phyloP scores from a whole-genome alignment of 2,797 vertebrate species.

The Balearica regulorum region DNA sequence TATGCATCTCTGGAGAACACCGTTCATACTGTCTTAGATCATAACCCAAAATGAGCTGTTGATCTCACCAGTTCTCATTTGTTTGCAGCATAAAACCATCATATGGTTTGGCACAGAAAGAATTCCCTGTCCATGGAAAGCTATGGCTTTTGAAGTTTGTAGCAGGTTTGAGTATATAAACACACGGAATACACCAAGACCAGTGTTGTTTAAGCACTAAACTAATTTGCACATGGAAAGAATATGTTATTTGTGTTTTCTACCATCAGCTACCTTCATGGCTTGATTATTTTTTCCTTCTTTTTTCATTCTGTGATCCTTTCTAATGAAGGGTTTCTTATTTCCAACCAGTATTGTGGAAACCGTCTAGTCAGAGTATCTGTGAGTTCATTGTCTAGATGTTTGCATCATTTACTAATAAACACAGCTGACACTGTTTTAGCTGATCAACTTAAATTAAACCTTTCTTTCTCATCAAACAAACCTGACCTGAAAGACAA shows the following conservation, averaged over 20 bases:
- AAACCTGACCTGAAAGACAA: conserved; percentile 52
- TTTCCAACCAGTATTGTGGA: conserved; percentile 32
- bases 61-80: conserved; percentile 12
- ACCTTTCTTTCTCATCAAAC: conserved; percentile 36
- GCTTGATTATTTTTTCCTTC: neutral
- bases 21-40: neutral
- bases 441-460: conserved; percentile 44
- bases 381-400: conserved; percentile 21
- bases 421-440: conserved; percentile 51
- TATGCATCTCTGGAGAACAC: neutral
- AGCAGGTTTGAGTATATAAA: neutral
- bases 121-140: neutral
- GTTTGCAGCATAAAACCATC: neutral
- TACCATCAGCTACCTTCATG: neutral
- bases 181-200: neutral
- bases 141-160: neutral
- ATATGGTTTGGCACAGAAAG: neutral
- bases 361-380: conserved; percentile 37
- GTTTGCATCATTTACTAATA: conserved; percentile 47
- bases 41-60: conserved; percentile 29
- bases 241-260: neutral
- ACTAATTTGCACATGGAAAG: neutral
- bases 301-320: neutral
- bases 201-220: neutral
- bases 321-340: conserved; percentile 24